These are phyloP conservation scores for Schizopygopsis malacanthus DNA, from an alignment of 2,797 vertebrate genomes.

Conservation along the genomic window DNA sequence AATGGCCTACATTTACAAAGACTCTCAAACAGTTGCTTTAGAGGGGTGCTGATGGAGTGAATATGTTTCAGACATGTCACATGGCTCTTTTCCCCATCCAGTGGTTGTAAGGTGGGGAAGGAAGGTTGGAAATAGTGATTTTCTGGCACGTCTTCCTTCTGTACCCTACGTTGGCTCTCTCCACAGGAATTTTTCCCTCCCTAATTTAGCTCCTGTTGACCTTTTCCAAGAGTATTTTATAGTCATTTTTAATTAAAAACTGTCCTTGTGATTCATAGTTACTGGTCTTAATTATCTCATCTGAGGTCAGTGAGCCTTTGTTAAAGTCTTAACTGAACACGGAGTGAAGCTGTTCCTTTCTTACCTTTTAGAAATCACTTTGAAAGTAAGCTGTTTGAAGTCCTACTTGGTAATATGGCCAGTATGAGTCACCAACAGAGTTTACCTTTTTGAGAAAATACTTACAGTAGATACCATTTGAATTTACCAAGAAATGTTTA, in stretches of 20 bases:
- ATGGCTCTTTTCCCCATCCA: conserved; percentile 71
- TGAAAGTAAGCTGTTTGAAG: conserved; percentile 58
- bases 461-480: not conserved
- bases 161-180: conserved; percentile 61
- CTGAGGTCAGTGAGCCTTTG: conserved; percentile 63
- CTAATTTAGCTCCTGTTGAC: conserved; percentile 68
- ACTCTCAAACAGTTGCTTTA: conserved; percentile 62
- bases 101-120: conserved; percentile 50
- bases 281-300: conserved; percentile 67
- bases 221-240: conserved; percentile 73
- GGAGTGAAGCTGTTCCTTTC: conserved; percentile 55
- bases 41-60: conserved; percentile 72
- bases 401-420: conserved; percentile 58
- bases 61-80: conserved; percentile 74
- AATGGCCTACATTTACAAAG: conserved; percentile 9
- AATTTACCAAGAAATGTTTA: not conserved
- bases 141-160: conserved; percentile 72
- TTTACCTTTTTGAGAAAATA: not conserved
- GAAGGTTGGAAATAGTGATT: conserved; percentile 76
- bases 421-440: conserved; percentile 57
- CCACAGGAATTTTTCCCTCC: conserved; percentile 62
- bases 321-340: conserved; percentile 63
- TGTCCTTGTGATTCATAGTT: conserved; percentile 67
- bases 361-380: conserved; percentile 57
- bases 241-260: conserved; percentile 76